Base-by-base conservation (phyloP, 2,888 invertebrate species). In the Eumerus sabulonum region DNA sequence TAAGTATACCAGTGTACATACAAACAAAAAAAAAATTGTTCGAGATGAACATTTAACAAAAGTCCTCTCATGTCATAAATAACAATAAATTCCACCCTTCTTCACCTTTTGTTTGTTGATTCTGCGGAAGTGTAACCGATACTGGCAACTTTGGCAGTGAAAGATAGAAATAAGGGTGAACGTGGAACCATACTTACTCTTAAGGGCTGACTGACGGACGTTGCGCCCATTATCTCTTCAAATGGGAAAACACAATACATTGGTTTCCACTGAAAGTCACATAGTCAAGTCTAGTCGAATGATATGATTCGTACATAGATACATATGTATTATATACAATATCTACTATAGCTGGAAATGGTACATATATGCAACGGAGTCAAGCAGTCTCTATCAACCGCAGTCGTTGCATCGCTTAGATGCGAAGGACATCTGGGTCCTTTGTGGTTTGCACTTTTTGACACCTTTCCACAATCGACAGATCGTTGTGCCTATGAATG, bases 1-100 rank as follows among this genome's bases (percentile, higher is more conserved):
- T 27, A 7, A 4, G 7, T 7, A 27, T 27, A 27, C 27, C 3
- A 4, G 3, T 2, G 27, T 27, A 27, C 7, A 4, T 27, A 27
- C 7, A 27, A 4, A 27, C 2, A 27, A 27, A 27, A 27, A 7
- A 27, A 27, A n/a, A n/a, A n/a, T n/a, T n/a, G 57, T 47, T 63
- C 67, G 64, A 76, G 66, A 59, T 76, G 66, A 74, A 66, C 74
- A 59, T 72, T 54, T 54, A 79, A 79, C 73, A 79, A 79, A 79
- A 70, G 74, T 85, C 84, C 76, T 85, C 84, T 76, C 84, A 85
- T 84, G 85, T 84, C 86, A 88, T 88, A 88, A 88, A 88, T 88
- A 86, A 86, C 85, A 86, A 87, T 87, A 87, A 87, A 85, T 87
- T 87, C 87, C 87, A 88, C 85, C 88, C 87, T 86, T 87, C 87